Base-by-base conservation (phyloP, 2,888 invertebrate genomes). In the Junonia oenone region DNA sequence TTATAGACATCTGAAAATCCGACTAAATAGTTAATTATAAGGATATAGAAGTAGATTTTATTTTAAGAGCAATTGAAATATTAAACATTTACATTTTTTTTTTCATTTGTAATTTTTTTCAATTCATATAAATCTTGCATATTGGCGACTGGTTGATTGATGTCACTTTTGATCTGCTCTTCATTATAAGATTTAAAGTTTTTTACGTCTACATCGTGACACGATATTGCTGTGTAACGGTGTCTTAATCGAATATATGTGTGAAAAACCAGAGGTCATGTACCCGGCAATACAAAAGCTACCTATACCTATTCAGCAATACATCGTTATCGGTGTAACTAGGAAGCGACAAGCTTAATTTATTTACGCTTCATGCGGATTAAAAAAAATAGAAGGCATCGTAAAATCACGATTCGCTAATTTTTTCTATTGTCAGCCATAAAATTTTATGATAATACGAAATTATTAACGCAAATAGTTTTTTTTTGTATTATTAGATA, bases 231-330 rank as follows among this genome's bases (percentile, higher is more conserved):
- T 37, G 9, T 45, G 45, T 58, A 62, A 60, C 57, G 58, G 63
- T 57, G 14, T 51, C 38, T 46, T 35, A 47, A 49, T 53, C 49
- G 56, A 59, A 59, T 58, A 49, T 40, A 50, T 40, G 38, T 52
- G 51, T 37, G 48, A 55, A 54, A 61, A 63, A 51, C 40, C 45
- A 37, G 45, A 51, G 59, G 58, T 63, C 63, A 48, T 56, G 43
- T 33, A 63, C 59, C 59, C 45, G 56, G 38, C 43, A 47, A 47
- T 26, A 29, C 3, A 38, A 45, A 46, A 46, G 15, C n/a, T 29
- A 43, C 26, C n/a, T 26, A 38, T 40, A 40, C 19, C 26, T 43
- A 13, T n/a, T n/a, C n/a, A 22, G 26, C 43, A 43, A 43, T 43
- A 26, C 22, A 26, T 26, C 22, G 13, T 26, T 43, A 22, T n/a